phyloP scores from a whole-genome alignment of 2,888 invertebrate genomes.

The Drosophila anomelani region DNA sequence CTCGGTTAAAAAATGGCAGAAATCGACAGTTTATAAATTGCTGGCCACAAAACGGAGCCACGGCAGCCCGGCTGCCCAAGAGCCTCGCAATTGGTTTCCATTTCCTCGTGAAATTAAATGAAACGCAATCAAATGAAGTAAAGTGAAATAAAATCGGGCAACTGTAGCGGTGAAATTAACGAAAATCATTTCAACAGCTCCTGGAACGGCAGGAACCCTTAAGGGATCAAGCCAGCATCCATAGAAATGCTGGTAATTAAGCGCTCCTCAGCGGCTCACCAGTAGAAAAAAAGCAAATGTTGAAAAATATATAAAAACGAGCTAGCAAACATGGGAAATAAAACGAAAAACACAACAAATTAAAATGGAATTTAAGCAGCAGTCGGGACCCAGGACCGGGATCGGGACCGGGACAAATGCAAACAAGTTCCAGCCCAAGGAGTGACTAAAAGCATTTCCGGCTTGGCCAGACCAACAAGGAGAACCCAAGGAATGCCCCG shows the following conservation, averaged over 20 bases:
- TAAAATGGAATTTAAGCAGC: conserved; percentile 68
- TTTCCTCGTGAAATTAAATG: conserved; percentile 37
- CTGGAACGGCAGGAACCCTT: conserved; percentile 22
- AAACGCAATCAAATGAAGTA: conserved; percentile 43
- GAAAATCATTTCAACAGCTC: conserved; percentile 59
- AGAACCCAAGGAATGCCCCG: conserved; percentile 29
- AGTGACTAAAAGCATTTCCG: conserved; percentile 50
- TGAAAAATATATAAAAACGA: conserved; percentile 29
- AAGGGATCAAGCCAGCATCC: conserved; percentile 35
- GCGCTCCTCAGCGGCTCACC: conserved; percentile 50
- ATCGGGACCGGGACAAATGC: conserved; percentile 39
- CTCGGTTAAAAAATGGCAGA: conserved; percentile 1
- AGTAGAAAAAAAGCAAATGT: conserved; percentile 22
- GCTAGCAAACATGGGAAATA: conserved; percentile 26
- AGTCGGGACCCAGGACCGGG: conserved; percentile 14
- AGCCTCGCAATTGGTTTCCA: conserved; percentile 36
- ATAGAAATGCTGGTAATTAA: conserved; percentile 75
- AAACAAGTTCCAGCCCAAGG: conserved; percentile 61
- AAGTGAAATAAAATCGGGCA: conserved; percentile 42
- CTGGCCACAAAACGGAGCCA: conserved; percentile 36
- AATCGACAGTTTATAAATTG: conserved; percentile 46
- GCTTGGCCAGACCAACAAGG: conserved; percentile 21
- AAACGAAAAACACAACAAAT: conserved; percentile 61
- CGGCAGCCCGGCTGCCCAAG: not conserved
- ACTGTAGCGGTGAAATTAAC: conserved; percentile 53